Conservation (phyloP, 2,797 vertebrate genomes). For the Rousettus madagascariensis region DNA sequence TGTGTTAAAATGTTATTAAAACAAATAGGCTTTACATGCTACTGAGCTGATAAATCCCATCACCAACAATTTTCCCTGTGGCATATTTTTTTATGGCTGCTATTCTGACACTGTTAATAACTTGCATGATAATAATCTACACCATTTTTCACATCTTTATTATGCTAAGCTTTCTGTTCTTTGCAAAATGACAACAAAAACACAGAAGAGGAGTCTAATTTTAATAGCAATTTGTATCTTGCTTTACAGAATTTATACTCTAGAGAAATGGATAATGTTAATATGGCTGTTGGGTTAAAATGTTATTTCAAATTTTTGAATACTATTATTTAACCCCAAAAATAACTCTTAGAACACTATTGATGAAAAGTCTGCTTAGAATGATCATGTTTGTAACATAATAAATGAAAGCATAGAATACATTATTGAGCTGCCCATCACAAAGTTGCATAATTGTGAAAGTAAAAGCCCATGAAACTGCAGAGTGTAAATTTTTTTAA, state of each 20-base stretch:
- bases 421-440: neutral
- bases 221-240: neutral
- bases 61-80: neutral
- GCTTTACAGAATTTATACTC: neutral
- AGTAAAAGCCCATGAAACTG: neutral
- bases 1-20: constrained; percentile 37
- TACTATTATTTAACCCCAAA: neutral
- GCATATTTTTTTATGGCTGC: neutral
- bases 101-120: constrained; percentile 10
- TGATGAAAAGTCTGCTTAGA: neutral
- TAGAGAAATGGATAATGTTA: neutral
- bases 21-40: neutral
- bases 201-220: neutral
- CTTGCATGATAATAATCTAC: neutral
- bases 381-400: neutral
- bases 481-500: neutral
- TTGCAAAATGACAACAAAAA: neutral
- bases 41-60: constrained; percentile 19
- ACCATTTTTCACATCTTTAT: neutral
- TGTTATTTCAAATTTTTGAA: neutral
- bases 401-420: neutral
- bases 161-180: neutral
- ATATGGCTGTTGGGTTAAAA: neutral
- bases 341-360: neutral
- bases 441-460: neutral